Percentiles rank a stretch among this genome's conserved stretches.
Conservation (phyloP, 2,113 vertebrate genomes). For the Syngnathus scovelli region DNA sequence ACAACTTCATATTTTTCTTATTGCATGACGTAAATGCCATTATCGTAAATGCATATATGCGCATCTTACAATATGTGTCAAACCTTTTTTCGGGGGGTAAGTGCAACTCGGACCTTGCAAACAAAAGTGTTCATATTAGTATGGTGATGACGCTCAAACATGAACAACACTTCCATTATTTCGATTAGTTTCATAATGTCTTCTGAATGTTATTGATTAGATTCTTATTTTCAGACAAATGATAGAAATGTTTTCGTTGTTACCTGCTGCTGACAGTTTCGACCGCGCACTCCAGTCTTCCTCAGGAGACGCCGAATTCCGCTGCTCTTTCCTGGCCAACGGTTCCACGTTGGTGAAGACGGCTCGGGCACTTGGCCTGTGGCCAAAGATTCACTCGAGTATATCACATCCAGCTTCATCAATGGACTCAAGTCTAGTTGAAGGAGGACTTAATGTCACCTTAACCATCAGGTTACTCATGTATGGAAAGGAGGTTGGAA, state of each 20-base stretch:
- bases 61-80: conserved; percentile 60
- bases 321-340: too few relatives aligned
- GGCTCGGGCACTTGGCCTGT: conserved; percentile 42
- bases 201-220: too few relatives aligned
- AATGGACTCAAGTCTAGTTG: conserved; percentile 96
- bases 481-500: conserved; percentile 91
- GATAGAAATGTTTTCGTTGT: too few relatives aligned
- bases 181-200: background rate
- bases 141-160: conserved; percentile 17
- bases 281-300: too few relatives aligned
- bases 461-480: conserved; percentile 97
- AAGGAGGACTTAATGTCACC: conserved; percentile 98
- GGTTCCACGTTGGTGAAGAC: too few relatives aligned
- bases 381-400: conserved; percentile 61
- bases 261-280: too few relatives aligned
- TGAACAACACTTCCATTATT: conserved; percentile 17
- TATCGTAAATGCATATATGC: conserved; percentile 48
- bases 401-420: conserved; percentile 49
- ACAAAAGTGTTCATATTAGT: conserved; percentile 36
- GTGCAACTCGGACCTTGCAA: conserved; percentile 65
- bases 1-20: conserved; percentile 52
- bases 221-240: too few relatives aligned
- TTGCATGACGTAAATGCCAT: conserved; percentile 71
- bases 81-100: conserved; percentile 51
- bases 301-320: too few relatives aligned